phyloP scores from a whole-genome alignment of 1,140 invertebrate genomes.

The Temnothorax curvispinosus region DNA sequence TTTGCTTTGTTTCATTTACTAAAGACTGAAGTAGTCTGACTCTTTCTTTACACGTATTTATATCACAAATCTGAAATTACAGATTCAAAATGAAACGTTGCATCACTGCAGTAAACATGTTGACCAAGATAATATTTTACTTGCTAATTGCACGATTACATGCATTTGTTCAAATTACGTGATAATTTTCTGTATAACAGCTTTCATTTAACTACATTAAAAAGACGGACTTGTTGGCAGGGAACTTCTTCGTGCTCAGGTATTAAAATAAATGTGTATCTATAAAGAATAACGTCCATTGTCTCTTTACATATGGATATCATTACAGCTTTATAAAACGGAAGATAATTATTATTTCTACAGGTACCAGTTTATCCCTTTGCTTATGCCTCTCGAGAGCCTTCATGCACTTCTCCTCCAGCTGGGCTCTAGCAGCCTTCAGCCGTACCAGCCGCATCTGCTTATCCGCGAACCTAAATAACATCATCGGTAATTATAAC shows the following conservation, averaged over 20 bases:
- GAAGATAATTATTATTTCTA: slow-evolving; percentile 33
- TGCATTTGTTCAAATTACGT: not conserved
- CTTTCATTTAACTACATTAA: slow-evolving; percentile 7
- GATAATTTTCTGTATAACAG: slow-evolving; percentile 6
- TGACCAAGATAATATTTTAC: slow-evolving; percentile 1
- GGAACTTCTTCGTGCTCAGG: not conserved
- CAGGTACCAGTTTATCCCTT: slow-evolving; percentile 87
- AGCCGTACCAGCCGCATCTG: slow-evolving; percentile 87
- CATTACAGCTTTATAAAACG: slow-evolving; percentile 11
- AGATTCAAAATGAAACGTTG: slow-evolving; percentile 4
- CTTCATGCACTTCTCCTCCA: slow-evolving; percentile 87
- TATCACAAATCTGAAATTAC: slow-evolving; percentile 87
- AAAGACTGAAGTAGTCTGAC: slow-evolving; percentile 88
- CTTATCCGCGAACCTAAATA: slow-evolving; percentile 88
- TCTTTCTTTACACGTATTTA: slow-evolving; percentile 88
- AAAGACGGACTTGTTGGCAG: not conserved
- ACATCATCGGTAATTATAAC: slow-evolving; percentile 42
- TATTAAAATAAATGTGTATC: slow-evolving; percentile 6
- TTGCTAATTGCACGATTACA: not conserved
- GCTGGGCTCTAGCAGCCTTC: slow-evolving; percentile 86
- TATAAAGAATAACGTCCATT: slow-evolving; percentile 1
- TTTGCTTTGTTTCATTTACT: slow-evolving; percentile 88
- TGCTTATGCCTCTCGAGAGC: slow-evolving; percentile 87
- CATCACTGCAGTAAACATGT: not conserved
- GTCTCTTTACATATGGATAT: not conserved